Evolutionary conservation across 1,140 invertebrate species (phyloP).

Genomic region (Magallana gigas): DNA sequence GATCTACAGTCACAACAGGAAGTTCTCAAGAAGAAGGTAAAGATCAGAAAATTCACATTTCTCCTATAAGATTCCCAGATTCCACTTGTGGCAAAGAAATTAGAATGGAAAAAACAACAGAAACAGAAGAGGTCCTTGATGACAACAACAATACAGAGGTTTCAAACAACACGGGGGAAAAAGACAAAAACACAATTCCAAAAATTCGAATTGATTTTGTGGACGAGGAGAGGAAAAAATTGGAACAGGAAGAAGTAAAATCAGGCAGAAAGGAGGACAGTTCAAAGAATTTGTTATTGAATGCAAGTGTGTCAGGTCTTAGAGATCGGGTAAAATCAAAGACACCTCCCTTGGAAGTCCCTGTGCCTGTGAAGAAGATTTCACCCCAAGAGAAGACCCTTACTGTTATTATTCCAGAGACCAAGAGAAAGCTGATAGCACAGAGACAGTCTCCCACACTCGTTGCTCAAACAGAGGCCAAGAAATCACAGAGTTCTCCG

Average conservation of each 20-base stretch:
- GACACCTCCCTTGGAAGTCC: neutral
- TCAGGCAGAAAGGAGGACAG: no score
- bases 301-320: neutral
- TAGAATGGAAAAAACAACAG: neutral
- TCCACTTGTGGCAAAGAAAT: neutral
- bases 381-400: neutral
- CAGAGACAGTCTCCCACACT: neutral
- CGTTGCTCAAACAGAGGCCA: neutral
- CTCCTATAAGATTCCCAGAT: constrained; percentile 16
- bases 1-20: neutral
- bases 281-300: neutral
- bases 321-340: neutral
- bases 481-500: neutral
- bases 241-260: neutral
- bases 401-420: neutral
- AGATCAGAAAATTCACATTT: constrained; percentile 4
- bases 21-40: neutral
- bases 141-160: neutral
- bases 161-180: neutral
- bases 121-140: neutral
- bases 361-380: neutral
- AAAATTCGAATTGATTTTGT: neutral
- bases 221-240: neutral
- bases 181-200: neutral
- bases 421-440: neutral